Percentiles rank a stretch among this genome's conserved stretches.
phyloP scores from a whole-genome alignment of 1,140 invertebrate species.

The Drosophila chauvacae region DNA sequence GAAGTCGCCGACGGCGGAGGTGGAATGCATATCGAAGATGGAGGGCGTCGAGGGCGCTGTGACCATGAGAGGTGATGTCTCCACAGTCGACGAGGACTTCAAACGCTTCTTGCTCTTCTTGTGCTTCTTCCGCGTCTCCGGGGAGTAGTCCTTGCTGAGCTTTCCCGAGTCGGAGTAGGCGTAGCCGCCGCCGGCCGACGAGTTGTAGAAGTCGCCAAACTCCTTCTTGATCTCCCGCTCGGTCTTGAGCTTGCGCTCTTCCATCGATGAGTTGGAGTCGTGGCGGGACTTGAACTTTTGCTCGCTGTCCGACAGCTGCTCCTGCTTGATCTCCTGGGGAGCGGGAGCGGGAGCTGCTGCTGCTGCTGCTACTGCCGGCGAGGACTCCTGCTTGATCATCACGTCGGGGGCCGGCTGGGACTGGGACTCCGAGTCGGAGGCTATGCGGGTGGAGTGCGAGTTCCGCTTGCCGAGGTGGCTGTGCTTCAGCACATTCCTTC shows the following conservation, averaged over 20 bases:
- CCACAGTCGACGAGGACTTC: constrained; percentile 86
- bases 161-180: constrained; percentile 36
- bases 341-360: not conserved
- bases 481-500: constrained; percentile 52
- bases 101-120: constrained; percentile 93
- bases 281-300: constrained; percentile 62
- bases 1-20: constrained; percentile 22
- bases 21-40: constrained; percentile 58
- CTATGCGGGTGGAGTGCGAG: constrained; percentile 86
- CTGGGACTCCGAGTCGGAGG: constrained; percentile 86
- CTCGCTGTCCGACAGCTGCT: constrained; percentile 60
- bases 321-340: constrained; percentile 79
- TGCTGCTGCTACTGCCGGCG: not conserved
- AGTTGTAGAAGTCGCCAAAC: constrained; percentile 61
- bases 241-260: constrained; percentile 59
- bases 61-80: constrained; percentile 23
- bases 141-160: constrained; percentile 65
- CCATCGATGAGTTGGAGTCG: constrained; percentile 66
- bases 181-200: constrained; percentile 15
- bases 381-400: constrained; percentile 63
- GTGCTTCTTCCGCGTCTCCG: constrained; percentile 89
- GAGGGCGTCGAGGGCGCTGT: constrained; percentile 14
- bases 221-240: constrained; percentile 82
- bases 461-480: constrained; percentile 85
- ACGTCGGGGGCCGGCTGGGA: constrained; percentile 81